These are phyloP conservation scores for Diceros bicornis DNA, from an alignment of 2,797 vertebrate species.

Conservation along the genomic window DNA sequence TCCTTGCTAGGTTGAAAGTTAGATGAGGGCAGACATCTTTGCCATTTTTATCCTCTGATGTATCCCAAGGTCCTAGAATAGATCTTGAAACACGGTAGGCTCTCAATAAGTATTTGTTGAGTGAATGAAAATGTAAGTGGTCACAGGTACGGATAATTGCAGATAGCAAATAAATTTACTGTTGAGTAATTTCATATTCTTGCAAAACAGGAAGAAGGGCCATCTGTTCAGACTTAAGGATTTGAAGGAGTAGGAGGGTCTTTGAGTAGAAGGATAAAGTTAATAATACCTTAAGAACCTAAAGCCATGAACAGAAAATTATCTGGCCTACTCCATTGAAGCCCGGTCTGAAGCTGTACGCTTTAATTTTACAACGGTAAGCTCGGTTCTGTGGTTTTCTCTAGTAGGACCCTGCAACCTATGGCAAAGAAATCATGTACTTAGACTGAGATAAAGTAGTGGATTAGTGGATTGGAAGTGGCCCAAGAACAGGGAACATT, in stretches of 20 bases:
- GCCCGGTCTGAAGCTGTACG: neutral
- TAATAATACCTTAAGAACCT: neutral
- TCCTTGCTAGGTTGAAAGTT: neutral
- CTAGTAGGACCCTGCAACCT: neutral
- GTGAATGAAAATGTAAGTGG: neutral
- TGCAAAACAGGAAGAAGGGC: neutral
- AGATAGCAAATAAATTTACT: neutral
- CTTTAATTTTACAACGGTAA: neutral
- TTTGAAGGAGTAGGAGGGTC: neutral
- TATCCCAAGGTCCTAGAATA: neutral
- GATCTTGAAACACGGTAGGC: neutral
- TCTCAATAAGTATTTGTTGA: neutral
- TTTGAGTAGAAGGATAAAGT: neutral
- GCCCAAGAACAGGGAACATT: neutral
- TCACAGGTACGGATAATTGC: neutral
- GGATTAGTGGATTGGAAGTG: neutral
- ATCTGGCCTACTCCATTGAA: neutral
- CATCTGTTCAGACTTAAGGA: neutral
- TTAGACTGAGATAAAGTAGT: slow-evolving; percentile 12
- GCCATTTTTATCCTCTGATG: neutral
- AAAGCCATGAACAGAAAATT: neutral
- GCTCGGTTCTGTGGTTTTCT: neutral
- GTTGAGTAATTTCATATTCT: neutral
- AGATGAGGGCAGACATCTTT: neutral
- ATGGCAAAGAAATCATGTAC: neutral